These are phyloP conservation scores for Catharus bicknelli DNA, from an alignment of 2,113 vertebrate species.

Conservation along the genomic window DNA sequence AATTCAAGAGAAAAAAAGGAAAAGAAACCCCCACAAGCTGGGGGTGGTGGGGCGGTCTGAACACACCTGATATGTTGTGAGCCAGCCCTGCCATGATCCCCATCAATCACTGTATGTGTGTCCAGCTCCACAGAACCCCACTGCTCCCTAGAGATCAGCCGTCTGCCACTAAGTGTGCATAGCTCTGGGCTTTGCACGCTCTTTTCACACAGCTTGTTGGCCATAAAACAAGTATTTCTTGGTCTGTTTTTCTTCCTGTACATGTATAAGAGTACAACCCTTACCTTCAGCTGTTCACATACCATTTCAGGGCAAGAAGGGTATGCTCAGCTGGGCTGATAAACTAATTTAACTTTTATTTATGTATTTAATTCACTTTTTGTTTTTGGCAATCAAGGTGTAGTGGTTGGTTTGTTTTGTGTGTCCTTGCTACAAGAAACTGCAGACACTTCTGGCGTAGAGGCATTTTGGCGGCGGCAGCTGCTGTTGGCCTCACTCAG, in stretches of 20 bases:
- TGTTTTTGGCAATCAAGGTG: constrained; percentile 3
- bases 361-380: neutral
- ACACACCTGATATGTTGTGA: constrained; percentile 50
- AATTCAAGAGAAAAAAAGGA: constrained; percentile 11
- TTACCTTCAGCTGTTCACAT: constrained; percentile 26
- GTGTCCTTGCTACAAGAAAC: constrained; percentile 58
- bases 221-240: constrained; percentile 32
- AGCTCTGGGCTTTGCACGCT: neutral
- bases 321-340: constrained; percentile 3
- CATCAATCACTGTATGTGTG: neutral
- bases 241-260: neutral
- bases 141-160: neutral
- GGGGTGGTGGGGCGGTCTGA: neutral
- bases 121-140: neutral
- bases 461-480: neutral
- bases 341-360: neutral
- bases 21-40: neutral
- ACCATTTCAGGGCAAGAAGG: neutral
- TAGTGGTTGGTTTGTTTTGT: neutral
- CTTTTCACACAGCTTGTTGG: neutral
- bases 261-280: neutral
- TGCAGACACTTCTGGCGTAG: constrained; percentile 42
- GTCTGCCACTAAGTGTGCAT: rapidly evolving
- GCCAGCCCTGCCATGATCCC: neutral
- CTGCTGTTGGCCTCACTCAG: constrained; percentile 50